Evolutionary conservation across 1,140 invertebrate genomes (phyloP).

Genomic region (Rhagoletis pomonella): DNA sequence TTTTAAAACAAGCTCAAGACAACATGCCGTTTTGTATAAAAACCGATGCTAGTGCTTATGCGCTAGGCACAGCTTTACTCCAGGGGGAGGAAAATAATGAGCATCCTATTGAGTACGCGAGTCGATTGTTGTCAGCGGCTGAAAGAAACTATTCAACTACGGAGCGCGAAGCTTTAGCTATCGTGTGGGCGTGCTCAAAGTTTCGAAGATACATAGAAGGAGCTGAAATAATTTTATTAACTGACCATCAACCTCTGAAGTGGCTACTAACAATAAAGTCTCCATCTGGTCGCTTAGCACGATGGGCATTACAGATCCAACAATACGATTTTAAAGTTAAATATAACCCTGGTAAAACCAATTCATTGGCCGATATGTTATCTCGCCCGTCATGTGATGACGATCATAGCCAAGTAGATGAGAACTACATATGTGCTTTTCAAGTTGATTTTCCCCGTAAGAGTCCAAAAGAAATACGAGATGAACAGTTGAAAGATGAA

Average conservation of each 20-base stretch:
- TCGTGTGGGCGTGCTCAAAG: too few species aligned
- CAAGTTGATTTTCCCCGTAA: background rate
- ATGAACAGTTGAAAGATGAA: background rate
- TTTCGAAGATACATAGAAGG: too few species aligned
- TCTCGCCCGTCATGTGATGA: conserved; percentile 52
- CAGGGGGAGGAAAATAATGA: too few species aligned
- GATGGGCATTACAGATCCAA: conserved; percentile 63
- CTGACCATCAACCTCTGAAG: conserved; percentile 63
- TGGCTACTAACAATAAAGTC: conserved; percentile 63
- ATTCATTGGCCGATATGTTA: conserved; percentile 58
- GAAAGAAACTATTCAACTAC: too few species aligned
- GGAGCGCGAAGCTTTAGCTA: too few species aligned
- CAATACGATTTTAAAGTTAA: conserved; percentile 58
- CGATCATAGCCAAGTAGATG: background rate
- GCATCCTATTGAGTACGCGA: too few species aligned
- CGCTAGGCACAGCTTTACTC: too few species aligned
- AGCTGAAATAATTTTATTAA: conserved; percentile 66
- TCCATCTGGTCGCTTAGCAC: conserved; percentile 63
- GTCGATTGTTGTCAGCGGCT: too few species aligned
- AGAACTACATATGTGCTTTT: background rate
- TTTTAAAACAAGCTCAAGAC: too few species aligned
- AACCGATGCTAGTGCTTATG: too few species aligned
- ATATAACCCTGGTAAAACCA: conserved; percentile 59
- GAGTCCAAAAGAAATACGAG: background rate
- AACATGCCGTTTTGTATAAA: too few species aligned